Evolutionary conservation across 2,113 vertebrate genomes (phyloP).

Genomic region (Piaya cayana): DNA sequence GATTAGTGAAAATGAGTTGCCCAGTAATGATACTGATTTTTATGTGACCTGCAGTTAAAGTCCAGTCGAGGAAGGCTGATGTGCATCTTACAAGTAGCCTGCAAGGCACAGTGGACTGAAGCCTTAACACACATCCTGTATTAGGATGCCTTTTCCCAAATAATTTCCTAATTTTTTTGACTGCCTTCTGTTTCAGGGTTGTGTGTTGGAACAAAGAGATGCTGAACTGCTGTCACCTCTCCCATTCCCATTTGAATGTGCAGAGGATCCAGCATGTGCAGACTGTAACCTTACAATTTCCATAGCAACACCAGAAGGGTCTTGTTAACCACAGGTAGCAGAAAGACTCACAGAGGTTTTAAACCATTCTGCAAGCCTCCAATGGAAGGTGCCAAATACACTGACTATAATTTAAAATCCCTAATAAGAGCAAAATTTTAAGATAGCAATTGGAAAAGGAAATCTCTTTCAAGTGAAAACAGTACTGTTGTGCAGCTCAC

Average conservation of each 20-base stretch:
- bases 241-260: not conserved
- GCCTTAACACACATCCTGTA: not conserved
- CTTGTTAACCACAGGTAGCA: conserved; percentile 11
- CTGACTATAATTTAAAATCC: not conserved
- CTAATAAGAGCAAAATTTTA: not conserved
- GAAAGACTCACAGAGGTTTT: not conserved
- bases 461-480: not conserved
- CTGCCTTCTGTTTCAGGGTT: not conserved
- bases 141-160: not conserved
- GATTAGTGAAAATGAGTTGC: not conserved
- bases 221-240: not conserved
- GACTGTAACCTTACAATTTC: conserved; percentile 19
- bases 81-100: not conserved
- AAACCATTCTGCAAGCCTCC: not conserved
- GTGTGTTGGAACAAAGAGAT: not conserved
- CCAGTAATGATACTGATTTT: conserved; percentile 17
- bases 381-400: not conserved
- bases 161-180: not conserved
- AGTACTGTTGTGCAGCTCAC: not conserved
- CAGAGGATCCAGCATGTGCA: not conserved
- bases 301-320: conserved; percentile 47
- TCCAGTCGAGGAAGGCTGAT: not conserved
- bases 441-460: not conserved
- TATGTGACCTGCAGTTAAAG: not conserved
- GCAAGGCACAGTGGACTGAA: not conserved